Conservation (phyloP, 2,888 invertebrate species). For the Melipona beecheii region DNA sequence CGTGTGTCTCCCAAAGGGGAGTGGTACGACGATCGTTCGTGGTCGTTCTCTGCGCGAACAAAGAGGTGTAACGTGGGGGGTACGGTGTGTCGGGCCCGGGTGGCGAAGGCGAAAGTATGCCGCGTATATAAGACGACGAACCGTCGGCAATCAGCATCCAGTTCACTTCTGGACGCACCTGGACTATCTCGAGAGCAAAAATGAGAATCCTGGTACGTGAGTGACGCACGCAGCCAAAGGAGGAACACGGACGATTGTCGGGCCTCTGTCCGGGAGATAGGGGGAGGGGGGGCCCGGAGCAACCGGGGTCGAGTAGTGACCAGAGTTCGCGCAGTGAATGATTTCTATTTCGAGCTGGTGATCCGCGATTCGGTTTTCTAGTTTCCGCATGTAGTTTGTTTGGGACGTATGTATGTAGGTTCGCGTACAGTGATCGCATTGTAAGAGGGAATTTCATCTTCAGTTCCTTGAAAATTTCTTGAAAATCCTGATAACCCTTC, state of each 20-base stretch:
- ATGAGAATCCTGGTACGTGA: constrained; percentile 83
- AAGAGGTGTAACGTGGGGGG: constrained; percentile 83
- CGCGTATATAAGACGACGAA: constrained; percentile 86
- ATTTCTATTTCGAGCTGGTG: not conserved
- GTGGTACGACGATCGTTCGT: constrained; percentile 81
- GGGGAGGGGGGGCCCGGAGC: not conserved
- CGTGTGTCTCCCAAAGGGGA: constrained; percentile 75
- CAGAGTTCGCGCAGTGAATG: constrained; percentile 16
- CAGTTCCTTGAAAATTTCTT: not conserved
- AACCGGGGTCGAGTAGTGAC: constrained; percentile 3
- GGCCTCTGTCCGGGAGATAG: not conserved
- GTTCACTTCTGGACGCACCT: constrained; percentile 86
- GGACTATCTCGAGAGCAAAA: constrained; percentile 83
- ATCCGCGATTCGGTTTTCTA: not conserved
- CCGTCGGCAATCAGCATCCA: constrained; percentile 85
- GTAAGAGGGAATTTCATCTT: not conserved
- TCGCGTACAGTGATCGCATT: not conserved
- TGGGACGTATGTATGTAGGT: not conserved
- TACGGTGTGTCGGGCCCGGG: constrained; percentile 74
- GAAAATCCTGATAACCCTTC: not conserved
- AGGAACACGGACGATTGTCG: not conserved
- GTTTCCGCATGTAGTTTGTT: not conserved
- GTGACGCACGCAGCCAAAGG: not conserved
- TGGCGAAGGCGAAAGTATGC: constrained; percentile 86
- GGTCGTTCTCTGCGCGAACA: constrained; percentile 77